Percentiles rank a stretch among this genome's conserved stretches.
These are phyloP conservation scores for Syrista parreyssii DNA, from an alignment of 2,888 invertebrate genomes.

Conservation along the genomic window DNA sequence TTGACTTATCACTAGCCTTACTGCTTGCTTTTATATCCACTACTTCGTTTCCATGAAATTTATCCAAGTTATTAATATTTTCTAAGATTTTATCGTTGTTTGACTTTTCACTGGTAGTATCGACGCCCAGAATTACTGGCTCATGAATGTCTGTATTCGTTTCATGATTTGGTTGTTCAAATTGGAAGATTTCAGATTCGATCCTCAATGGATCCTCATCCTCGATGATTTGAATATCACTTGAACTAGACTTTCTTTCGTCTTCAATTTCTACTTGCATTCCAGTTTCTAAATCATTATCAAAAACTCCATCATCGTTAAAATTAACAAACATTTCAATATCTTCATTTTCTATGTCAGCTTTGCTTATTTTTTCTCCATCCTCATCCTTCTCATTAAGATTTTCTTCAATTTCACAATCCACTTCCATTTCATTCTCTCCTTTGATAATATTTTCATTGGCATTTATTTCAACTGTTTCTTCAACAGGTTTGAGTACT, in stretches of 20 bases:
- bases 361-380: constrained; percentile 59
- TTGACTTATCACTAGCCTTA: constrained; percentile 46
- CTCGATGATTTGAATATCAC: constrained; percentile 54
- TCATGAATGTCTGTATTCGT: constrained; percentile 5
- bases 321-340: constrained; percentile 56
- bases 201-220: constrained; percentile 49
- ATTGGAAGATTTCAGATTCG: constrained; percentile 33
- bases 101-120: constrained; percentile 60
- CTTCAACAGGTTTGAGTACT: constrained; percentile 57
- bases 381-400: constrained; percentile 56
- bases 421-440: constrained; percentile 21
- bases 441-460: constrained; percentile 30
- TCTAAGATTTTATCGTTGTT: constrained; percentile 64
- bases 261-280: constrained; percentile 53
- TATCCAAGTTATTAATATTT: constrained; percentile 37
- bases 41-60: constrained; percentile 45
- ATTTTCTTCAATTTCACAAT: constrained; percentile 8
- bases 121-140: not conserved
- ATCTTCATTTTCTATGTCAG: constrained; percentile 52
- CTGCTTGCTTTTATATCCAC: constrained; percentile 62
- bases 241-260: constrained; percentile 51
- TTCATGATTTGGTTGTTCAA: constrained; percentile 8
- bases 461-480: constrained; percentile 47
- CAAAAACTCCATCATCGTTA: constrained; percentile 33
- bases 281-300: constrained; percentile 36